phyloP scores from a whole-genome alignment of 2,113 vertebrate genomes.

The Australoheros scitulus region DNA sequence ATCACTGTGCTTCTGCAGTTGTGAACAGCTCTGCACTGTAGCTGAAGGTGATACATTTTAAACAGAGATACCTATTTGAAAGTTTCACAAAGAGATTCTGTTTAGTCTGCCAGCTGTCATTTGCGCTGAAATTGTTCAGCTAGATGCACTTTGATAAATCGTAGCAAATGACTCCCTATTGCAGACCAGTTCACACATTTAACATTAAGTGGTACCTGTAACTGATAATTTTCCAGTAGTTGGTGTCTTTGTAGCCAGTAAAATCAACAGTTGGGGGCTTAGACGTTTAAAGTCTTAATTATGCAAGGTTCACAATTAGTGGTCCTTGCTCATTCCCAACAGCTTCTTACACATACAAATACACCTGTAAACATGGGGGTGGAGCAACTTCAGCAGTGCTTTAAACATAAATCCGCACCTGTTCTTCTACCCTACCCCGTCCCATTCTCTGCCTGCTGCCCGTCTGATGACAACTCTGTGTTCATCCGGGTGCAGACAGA shows the following conservation, averaged over 20 bases:
- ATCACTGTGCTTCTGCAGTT: neutral
- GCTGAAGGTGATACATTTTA: neutral
- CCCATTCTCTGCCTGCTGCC: neutral
- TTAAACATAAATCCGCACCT: constrained; percentile 1
- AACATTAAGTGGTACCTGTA: neutral
- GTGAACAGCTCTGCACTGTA: neutral
- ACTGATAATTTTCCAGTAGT: neutral
- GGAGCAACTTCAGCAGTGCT: neutral
- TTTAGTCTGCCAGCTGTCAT: neutral
- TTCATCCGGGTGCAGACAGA: constrained; percentile 14
- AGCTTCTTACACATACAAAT: neutral
- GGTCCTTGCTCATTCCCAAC: neutral
- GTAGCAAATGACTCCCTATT: neutral
- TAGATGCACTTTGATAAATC: neutral
- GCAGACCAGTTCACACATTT: neutral
- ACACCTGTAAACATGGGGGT: neutral
- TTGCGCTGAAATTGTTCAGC: neutral
- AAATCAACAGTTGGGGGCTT: neutral
- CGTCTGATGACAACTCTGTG: neutral
- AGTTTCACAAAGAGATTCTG: neutral
- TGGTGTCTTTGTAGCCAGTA: neutral
- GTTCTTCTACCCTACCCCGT: neutral
- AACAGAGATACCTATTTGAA: neutral
- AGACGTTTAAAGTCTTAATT: neutral
- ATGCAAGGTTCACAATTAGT: neutral